Percentiles rank a stretch among this genome's conserved stretches.
Evolutionary conservation across 92 coral and sea anemone species (phyloP).

Genomic region (Zoanthus solanderi): DNA sequence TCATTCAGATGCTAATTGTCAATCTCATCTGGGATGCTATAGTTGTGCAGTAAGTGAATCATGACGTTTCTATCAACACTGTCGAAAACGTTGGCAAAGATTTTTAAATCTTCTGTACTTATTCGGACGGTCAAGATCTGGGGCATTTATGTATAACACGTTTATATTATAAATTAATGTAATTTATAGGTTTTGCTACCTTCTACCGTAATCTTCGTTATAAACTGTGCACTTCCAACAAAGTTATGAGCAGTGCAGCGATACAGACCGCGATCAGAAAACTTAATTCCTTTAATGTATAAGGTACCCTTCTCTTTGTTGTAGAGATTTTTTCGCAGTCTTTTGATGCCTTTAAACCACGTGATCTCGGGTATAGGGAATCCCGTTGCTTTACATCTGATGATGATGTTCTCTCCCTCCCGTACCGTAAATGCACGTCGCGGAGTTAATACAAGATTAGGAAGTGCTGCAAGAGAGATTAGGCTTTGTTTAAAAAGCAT

Average conservation of each 20-base stretch:
- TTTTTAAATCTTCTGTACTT: too few species aligned
- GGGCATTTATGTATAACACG: too few species aligned
- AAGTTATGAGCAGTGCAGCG: slow-evolving; percentile 71
- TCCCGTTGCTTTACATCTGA: slow-evolving; percentile 66
- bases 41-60: too few species aligned
- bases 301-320: slow-evolving; percentile 47
- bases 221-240: slow-evolving; percentile 56
- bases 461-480: slow-evolving; percentile 49
- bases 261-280: slow-evolving; percentile 70
- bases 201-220: slow-evolving; percentile 58
- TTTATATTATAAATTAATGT: too few species aligned
- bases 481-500: too few species aligned
- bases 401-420: slow-evolving; percentile 58
- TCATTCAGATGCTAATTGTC: too few species aligned
- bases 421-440: slow-evolving; percentile 48
- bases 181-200: slow-evolving; percentile 30
- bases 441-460: slow-evolving; percentile 51
- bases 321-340: slow-evolving; percentile 1
- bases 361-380: slow-evolving; percentile 74
- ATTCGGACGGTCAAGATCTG: too few species aligned
- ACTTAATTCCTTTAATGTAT: slow-evolving; percentile 51
- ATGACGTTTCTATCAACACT: too few species aligned
- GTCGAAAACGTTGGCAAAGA: too few species aligned
- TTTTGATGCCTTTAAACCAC: slow-evolving; percentile 60
- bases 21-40: too few species aligned